Conservation (phyloP, 2,797 vertebrate species). For the Premnoplex brunnescens region DNA sequence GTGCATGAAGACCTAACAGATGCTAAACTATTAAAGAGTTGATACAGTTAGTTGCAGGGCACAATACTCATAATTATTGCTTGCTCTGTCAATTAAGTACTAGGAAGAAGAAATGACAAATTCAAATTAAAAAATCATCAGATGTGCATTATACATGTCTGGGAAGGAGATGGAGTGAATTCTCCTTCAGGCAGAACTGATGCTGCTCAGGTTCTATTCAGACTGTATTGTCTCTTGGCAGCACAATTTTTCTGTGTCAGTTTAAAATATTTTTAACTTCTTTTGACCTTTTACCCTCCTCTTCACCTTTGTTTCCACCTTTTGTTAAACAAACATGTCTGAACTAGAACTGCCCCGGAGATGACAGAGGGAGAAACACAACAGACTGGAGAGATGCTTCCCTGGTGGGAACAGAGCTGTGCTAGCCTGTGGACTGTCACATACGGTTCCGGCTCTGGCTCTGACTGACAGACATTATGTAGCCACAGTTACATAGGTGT, state of each 20-base stretch:
- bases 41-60: background rate
- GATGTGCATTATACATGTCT: background rate
- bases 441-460: background rate
- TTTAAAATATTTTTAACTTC: background rate
- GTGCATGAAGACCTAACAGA: background rate
- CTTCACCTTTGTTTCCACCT: background rate
- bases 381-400: background rate
- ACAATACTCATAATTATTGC: background rate
- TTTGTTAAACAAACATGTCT: background rate
- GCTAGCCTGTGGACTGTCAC: background rate
- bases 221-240: background rate
- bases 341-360: background rate
- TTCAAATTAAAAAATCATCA: conserved; percentile 17
- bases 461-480: background rate
- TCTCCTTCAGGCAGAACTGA: background rate
- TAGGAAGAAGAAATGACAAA: conserved; percentile 4
- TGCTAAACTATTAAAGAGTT: background rate
- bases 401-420: background rate
- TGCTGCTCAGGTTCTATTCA: background rate
- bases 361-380: background rate
- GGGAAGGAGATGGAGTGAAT: background rate
- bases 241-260: background rate
- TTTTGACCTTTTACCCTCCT: background rate
- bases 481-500: background rate
- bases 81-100: background rate